phyloP scores from a whole-genome alignment of 2,888 invertebrate genomes.

The Elysia crispata region DNA sequence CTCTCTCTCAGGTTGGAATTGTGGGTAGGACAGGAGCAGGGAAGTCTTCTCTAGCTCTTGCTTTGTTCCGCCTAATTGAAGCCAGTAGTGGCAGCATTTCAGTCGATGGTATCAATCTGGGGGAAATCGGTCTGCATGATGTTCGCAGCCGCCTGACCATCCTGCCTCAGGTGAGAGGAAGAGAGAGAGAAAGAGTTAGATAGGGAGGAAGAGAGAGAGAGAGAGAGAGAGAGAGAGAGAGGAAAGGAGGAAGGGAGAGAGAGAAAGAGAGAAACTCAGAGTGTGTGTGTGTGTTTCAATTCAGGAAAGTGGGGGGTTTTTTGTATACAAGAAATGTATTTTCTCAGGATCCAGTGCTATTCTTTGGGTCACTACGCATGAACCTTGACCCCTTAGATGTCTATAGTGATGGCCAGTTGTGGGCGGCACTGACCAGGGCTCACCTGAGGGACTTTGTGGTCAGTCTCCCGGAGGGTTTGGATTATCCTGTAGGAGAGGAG shows the following conservation, averaged over 20 bases:
- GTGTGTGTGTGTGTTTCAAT: too few species aligned
- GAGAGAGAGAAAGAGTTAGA: background rate
- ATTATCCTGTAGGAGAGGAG: constrained; percentile 51
- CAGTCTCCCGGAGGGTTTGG: constrained; percentile 40
- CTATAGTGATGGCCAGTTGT: constrained; percentile 43
- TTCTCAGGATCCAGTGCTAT: constrained; percentile 44
- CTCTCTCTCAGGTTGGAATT: constrained; percentile 38
- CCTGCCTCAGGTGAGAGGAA: constrained; percentile 34
- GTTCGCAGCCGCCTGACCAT: constrained; percentile 35
- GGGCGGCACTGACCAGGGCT: constrained; percentile 44
- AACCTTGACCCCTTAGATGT: constrained; percentile 43
- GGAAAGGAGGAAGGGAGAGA: background rate
- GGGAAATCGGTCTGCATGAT: constrained; percentile 40
- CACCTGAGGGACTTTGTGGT: constrained; percentile 46
- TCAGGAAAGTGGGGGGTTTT: too few species aligned
- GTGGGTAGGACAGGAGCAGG: constrained; percentile 43
- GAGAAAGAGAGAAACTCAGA: background rate
- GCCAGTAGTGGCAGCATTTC: constrained; percentile 24
- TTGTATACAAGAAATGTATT: too few species aligned
- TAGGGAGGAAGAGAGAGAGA: background rate
- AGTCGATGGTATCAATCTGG: constrained; percentile 33
- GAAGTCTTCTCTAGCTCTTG: constrained; percentile 37
- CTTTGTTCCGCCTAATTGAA: constrained; percentile 43
- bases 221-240: constrained; percentile 3
- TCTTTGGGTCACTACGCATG: constrained; percentile 47